phyloP scores from a whole-genome alignment of 2,888 invertebrate species.

The Rotaria socialis region DNA sequence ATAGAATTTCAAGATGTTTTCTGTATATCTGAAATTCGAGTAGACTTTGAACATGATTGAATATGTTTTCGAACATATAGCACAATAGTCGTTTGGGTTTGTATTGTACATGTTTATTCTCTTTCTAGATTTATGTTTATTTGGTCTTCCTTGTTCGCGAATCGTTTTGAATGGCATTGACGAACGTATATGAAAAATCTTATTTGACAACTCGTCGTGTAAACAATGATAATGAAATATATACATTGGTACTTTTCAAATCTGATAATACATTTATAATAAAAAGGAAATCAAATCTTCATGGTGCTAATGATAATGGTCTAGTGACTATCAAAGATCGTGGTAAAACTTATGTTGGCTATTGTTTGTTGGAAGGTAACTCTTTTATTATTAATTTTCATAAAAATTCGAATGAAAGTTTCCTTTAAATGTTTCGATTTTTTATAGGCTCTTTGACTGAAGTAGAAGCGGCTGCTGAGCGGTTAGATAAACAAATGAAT shows the following conservation, averaged over 20 bases:
- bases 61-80: neutral
- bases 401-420: neutral
- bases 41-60: neutral
- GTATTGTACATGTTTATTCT: neutral
- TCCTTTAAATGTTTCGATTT: neutral
- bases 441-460: neutral
- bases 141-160: neutral
- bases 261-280: neutral
- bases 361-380: neutral
- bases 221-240: neutral
- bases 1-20: neutral
- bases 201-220: neutral
- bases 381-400: neutral
- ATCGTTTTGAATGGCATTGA: neutral
- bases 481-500: neutral
- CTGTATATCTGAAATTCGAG: neutral
- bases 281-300: neutral
- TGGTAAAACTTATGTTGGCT: neutral
- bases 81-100: neutral
- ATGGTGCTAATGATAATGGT: neutral
- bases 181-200: neutral
- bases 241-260: neutral
- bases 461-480: neutral
- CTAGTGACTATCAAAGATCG: neutral
- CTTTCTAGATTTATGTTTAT: neutral